phyloP scores from a whole-genome alignment of 2,113 vertebrate genomes.

The Sialia sialis region DNA sequence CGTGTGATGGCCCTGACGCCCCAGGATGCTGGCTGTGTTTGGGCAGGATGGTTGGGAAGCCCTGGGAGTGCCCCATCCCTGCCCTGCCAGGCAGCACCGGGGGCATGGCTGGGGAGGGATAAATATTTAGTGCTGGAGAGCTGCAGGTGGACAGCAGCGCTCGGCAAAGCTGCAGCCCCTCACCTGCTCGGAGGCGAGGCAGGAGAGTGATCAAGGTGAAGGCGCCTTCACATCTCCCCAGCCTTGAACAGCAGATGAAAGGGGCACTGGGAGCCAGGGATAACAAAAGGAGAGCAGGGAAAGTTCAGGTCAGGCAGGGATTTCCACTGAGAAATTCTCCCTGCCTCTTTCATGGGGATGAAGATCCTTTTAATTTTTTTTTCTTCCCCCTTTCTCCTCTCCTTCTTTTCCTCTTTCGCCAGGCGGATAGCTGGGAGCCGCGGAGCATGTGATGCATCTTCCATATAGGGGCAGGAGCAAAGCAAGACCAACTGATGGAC shows the following conservation, averaged over 20 bases:
- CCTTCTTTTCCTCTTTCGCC: conserved; percentile 17
- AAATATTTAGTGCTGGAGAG: background rate
- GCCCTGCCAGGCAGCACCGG: background rate
- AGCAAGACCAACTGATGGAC: conserved; percentile 67
- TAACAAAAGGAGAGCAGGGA: background rate
- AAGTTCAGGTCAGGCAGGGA: conserved; percentile 64
- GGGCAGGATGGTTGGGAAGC: background rate
- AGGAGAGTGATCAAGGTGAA: conserved; percentile 29
- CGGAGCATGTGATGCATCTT: conserved; percentile 68
- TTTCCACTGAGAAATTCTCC: conserved; percentile 58
- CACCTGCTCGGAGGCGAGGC: background rate
- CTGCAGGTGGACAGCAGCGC: background rate
- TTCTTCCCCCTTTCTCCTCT: background rate
- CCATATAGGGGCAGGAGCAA: conserved; percentile 71
- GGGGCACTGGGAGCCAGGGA: conserved; percentile 21
- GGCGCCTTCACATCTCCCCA: background rate
- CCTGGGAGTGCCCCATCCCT: background rate
- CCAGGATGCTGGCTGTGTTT: rapidly evolving
- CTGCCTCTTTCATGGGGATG: conserved; percentile 49
- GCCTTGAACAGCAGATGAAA: conserved; percentile 59
- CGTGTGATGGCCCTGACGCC: rapidly evolving
- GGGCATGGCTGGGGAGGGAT: background rate
- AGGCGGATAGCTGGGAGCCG: conserved; percentile 63
- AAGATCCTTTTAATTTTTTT: background rate
- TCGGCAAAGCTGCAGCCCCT: background rate